Percentiles rank a stretch among this genome's conserved stretches.
Conservation (phyloP, 2,113 vertebrate species). For the Sialia sialis region DNA sequence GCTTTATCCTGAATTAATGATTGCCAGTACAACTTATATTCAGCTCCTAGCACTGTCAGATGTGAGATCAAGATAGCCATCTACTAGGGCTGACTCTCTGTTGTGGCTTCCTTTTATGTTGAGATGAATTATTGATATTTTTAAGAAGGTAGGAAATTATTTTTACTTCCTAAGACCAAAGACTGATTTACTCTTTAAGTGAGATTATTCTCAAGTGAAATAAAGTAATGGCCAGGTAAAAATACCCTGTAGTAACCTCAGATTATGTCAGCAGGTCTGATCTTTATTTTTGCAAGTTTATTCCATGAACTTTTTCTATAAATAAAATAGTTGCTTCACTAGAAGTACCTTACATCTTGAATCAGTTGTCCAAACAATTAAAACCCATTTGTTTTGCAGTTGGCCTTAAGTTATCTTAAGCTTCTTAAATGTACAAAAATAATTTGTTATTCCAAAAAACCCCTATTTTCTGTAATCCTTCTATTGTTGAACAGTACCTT, state of each 20-base stretch:
- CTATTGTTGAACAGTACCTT: background rate
- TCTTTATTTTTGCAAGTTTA: background rate
- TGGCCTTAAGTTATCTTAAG: background rate
- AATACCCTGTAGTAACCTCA: background rate
- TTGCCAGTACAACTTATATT: background rate
- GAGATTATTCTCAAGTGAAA: background rate
- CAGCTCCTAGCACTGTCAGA: background rate
- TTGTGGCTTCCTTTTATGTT: background rate
- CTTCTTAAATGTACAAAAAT: background rate
- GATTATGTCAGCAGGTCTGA: background rate
- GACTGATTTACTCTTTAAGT: background rate
- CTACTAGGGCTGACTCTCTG: background rate
- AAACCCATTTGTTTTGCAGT: background rate
- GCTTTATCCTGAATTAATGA: background rate
- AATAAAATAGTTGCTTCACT: background rate
- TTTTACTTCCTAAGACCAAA: background rate
- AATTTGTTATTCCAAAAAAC: background rate
- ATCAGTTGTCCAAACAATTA: background rate
- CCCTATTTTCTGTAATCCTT: rapidly evolving
- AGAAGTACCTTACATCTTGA: background rate
- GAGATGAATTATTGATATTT: background rate
- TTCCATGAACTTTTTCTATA: background rate
- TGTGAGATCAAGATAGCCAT: background rate
- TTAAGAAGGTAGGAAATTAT: background rate
- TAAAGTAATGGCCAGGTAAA: background rate